Evolutionary conservation across 2,797 vertebrate species (phyloP).

Genomic region (Silurus aristotelis): DNA sequence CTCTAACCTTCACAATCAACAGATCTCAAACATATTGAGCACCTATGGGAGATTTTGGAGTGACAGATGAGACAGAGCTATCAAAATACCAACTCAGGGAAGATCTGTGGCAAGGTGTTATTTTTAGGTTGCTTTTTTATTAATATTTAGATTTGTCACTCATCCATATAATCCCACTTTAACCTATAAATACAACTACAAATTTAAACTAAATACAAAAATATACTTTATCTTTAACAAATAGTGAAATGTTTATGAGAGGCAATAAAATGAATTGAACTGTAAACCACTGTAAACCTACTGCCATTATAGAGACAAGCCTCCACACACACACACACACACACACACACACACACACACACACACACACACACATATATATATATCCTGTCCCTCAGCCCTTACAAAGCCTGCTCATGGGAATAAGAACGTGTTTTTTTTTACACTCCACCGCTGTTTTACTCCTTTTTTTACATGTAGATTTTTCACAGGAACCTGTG

Average conservation of each 20-base stretch:
- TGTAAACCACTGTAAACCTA: no score
- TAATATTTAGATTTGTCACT: neutral
- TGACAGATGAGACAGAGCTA: neutral
- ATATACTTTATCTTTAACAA: no score
- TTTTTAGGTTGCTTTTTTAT: neutral
- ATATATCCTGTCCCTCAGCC: no score
- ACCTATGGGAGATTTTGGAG: neutral
- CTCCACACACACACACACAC: no score
- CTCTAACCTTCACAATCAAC: neutral
- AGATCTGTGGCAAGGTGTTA: neutral
- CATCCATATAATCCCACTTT: neutral
- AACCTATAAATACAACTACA: neutral
- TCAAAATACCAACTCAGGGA: neutral
- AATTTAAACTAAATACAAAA: neutral
- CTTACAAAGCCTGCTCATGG: no score
- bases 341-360: no score
- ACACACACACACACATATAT: no score
- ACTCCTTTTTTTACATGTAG: no score
- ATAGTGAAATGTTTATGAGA: neutral
- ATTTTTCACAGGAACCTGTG: no score
- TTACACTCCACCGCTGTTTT: no score
- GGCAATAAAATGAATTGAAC: neutral
- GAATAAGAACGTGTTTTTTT: no score
- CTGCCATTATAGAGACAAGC: no score
- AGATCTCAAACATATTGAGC: neutral